Evolutionary conservation across 1,140 invertebrate species (phyloP), one percentile per base, ranked within the genome.

Genomic region (Aphidius gifuensis): DNA sequence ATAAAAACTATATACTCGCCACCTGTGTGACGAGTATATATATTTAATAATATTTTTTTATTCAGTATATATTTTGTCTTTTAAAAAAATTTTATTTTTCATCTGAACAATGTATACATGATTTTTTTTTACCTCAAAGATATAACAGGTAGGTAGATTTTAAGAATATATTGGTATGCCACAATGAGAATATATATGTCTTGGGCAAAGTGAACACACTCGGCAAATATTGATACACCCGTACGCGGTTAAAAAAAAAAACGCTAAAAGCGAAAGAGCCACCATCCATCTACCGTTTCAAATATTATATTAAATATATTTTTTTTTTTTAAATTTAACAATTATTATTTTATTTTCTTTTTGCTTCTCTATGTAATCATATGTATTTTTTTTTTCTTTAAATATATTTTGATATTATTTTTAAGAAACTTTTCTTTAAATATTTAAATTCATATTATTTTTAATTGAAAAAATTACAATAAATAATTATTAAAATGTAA

Each of bases 221-320:
- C 8, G 16, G 49, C 55, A 62, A 62, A 62, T 62, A 62, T 62
- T 62, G 38, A 55, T 55, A 55, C 53, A 55, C 23, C 23, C 23
- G 23, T 32, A n/a, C 43, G 47, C 45, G 16, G 47, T 50, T 55
- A 62, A 48, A 48, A 32, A 48, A 32, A 47, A 58, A 62, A 16
- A 62, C 61, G 61, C 58, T 62, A 62, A 62, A 62, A 62, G 61
- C 60, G 38, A 56, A 61, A 61, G 45, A 48, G 45, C 44, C 60
- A 55, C 60, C 46, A 45, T 6, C 56, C 60, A 61, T 56, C 44
- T 49, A 49, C 53, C 53, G 45, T 56, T 61, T 61, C 9, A 51
- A 23, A 32, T 32, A 32, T 23, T 23, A 23, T n/a, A n/a, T 32
- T 32, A 3, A 32, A 32, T 32, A 32, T 48, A 53, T 56, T 57